These are phyloP conservation scores for Mus spicilegus DNA, from an alignment of 2,113 vertebrate species.

Conservation along the genomic window DNA sequence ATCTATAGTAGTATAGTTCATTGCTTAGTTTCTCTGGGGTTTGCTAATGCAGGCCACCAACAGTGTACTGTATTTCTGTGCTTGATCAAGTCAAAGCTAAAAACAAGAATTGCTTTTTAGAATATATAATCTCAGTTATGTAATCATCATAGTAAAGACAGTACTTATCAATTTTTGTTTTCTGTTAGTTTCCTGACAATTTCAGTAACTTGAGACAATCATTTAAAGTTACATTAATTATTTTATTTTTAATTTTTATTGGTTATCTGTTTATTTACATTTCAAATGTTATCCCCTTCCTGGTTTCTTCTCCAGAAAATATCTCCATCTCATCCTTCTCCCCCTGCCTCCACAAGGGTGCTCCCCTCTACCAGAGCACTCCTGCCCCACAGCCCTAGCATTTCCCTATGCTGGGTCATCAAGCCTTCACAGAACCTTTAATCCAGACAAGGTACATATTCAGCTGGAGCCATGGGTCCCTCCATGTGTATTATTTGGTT, in stretches of 20 bases:
- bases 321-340: no score
- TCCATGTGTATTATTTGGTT: no score
- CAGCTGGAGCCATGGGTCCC: no score
- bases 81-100: background rate
- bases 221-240: background rate
- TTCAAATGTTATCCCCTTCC: no score
- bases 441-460: no score
- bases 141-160: background rate
- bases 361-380: no score
- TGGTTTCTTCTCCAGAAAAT: no score
- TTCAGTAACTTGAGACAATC: slow-evolving; percentile 13
- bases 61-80: background rate
- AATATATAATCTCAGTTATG: background rate
- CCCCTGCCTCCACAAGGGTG: no score
- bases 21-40: background rate
- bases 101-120: background rate
- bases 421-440: no score
- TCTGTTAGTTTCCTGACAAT: background rate
- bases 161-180: background rate
- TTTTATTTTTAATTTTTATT: background rate
- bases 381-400: no score
- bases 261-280: no score
- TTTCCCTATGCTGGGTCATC: no score
- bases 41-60: slow-evolving; percentile 34
- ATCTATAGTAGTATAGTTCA: background rate